phyloP scores from a whole-genome alignment of 2,113 vertebrate species.

The Syngnathus floridae region DNA sequence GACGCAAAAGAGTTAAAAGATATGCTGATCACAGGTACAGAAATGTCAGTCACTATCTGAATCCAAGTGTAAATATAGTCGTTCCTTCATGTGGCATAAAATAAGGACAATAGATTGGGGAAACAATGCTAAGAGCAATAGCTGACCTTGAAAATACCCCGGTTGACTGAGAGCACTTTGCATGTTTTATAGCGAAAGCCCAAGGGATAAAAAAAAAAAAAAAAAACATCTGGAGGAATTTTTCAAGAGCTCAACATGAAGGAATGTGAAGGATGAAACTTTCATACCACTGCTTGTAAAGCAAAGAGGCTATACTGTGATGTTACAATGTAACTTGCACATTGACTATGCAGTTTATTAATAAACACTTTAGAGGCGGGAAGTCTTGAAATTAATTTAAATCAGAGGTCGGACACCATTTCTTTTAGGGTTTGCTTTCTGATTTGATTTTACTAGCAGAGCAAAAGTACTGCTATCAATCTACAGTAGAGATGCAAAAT shows the following conservation, averaged over 20 bases:
- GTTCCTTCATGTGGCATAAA: background rate
- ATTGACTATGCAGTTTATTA: background rate
- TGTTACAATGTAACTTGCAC: background rate
- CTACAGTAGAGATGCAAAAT: background rate
- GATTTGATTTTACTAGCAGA: background rate
- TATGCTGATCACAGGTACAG: background rate
- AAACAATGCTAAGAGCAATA: background rate
- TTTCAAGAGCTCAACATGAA: constrained; percentile 9
- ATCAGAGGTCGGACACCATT: background rate
- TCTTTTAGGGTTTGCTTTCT: background rate
- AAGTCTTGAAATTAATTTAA: background rate
- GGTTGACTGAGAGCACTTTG: background rate
- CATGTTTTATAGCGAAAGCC: background rate
- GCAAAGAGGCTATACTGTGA: background rate
- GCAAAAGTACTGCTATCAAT: background rate
- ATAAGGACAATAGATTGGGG: background rate
- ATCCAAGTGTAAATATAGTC: background rate
- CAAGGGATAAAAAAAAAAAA: background rate
- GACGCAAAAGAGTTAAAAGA: background rate
- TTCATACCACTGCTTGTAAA: background rate
- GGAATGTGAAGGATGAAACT: constrained; percentile 1
- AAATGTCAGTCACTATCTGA: background rate
- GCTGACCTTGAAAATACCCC: background rate
- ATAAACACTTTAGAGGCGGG: background rate
- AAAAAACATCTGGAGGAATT: constrained; percentile 13